Conservation (phyloP, 2,797 vertebrate genomes). For the Phoeniculus purpureus region DNA sequence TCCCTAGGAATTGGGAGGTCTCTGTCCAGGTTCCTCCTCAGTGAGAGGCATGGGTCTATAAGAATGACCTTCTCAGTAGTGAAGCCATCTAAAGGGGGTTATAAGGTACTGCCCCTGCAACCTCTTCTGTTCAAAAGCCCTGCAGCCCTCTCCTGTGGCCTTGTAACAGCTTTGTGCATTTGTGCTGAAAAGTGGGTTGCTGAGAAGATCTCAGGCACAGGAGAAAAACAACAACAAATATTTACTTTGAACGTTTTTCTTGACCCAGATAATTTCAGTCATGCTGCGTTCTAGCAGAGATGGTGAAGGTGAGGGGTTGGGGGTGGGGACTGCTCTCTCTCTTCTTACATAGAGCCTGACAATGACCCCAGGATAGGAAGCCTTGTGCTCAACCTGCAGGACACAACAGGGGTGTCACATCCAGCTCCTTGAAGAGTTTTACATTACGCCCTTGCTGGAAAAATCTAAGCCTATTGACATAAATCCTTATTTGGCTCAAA, state of each 20-base stretch:
- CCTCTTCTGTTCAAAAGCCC: background rate
- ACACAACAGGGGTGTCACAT: background rate
- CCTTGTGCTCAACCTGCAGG: background rate
- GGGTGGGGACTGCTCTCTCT: background rate
- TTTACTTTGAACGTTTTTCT: background rate
- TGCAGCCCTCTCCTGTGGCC: background rate
- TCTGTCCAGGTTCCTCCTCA: background rate
- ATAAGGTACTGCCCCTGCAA: background rate
- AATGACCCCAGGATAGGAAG: background rate
- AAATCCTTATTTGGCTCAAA: background rate
- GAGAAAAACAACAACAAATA: background rate
- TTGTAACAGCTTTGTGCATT: background rate
- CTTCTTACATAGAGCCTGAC: background rate
- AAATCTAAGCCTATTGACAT: background rate
- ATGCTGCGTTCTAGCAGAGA: background rate
- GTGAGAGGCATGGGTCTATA: accelerated
- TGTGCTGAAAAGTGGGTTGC: constrained; percentile 3
- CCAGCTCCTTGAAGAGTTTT: background rate
- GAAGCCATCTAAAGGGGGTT: background rate
- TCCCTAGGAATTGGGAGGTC: background rate
- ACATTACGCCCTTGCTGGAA: background rate
- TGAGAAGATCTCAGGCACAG: background rate
- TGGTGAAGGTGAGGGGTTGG: background rate
- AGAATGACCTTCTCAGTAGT: background rate
- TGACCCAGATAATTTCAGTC: background rate